Percentiles rank a stretch among this genome's conserved stretches.
Evolutionary conservation across 1,140 invertebrate genomes (phyloP).

Genomic region (honey bee (Apis mellifera)): DNA sequence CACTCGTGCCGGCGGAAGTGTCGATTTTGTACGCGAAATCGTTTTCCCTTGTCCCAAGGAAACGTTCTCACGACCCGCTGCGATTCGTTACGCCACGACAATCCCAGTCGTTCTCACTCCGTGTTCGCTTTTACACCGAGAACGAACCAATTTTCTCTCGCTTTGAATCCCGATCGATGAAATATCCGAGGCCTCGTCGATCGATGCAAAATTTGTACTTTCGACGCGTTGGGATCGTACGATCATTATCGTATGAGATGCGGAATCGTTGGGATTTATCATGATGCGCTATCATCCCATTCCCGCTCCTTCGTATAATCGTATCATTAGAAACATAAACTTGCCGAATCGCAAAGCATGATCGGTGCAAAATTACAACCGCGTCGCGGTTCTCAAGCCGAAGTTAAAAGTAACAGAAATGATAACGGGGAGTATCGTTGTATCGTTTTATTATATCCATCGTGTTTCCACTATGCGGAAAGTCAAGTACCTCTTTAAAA

Average conservation of each 20-base stretch:
- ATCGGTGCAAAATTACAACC: too few relatives aligned
- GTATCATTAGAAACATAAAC: too few relatives aligned
- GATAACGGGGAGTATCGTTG: not conserved
- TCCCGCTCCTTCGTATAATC: too few relatives aligned
- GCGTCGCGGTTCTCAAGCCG: too few relatives aligned
- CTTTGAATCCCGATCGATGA: too few relatives aligned
- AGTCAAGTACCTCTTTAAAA: not conserved
- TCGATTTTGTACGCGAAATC: slow-evolving; percentile 61
- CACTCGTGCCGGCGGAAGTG: slow-evolving; percentile 44
- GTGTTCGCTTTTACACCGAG: not conserved
- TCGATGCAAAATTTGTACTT: too few relatives aligned
- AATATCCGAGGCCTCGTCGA: too few relatives aligned
- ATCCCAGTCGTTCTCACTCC: not conserved
- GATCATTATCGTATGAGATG: too few relatives aligned
- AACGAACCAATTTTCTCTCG: not conserved
- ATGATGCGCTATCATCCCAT: too few relatives aligned
- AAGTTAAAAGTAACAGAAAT: not conserved
- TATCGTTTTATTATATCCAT: not conserved
- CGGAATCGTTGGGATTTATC: too few relatives aligned
- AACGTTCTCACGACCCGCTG: slow-evolving; percentile 43
- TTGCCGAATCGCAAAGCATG: too few relatives aligned
- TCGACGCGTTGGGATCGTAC: too few relatives aligned
- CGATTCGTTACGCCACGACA: slow-evolving; percentile 8
- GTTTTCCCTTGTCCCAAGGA: slow-evolving; percentile 38
- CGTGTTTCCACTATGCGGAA: not conserved